These are phyloP conservation scores for Epizoanthus ramosus DNA, from an alignment of 92 coral and sea anemone genomes.

Conservation along the genomic window DNA sequence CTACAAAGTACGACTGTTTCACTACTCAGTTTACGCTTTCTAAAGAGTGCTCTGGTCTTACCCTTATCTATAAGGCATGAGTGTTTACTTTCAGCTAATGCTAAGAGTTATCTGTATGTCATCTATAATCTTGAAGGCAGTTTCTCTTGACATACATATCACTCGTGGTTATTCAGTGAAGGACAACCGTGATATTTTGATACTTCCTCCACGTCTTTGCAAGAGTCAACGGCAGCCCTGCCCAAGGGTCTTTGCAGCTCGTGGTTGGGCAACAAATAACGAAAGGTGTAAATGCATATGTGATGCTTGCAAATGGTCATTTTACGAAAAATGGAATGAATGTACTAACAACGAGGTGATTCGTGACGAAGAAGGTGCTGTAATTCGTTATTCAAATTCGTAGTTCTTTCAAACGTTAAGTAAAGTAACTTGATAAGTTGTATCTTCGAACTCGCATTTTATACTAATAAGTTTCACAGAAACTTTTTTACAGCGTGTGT, in stretches of 20 bases:
- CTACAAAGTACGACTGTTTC: too few relatives aligned
- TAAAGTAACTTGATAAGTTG: too few relatives aligned
- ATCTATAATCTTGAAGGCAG: neutral
- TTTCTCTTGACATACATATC: neutral
- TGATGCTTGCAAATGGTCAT: neutral
- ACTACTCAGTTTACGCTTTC: too few relatives aligned
- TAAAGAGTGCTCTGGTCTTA: too few relatives aligned
- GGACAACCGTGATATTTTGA: neutral
- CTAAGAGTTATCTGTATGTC: neutral
- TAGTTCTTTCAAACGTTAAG: neutral
- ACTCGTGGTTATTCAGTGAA: neutral
- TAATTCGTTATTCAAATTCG: neutral
- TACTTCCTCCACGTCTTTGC: neutral
- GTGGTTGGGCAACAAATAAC: neutral
- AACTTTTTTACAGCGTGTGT: neutral
- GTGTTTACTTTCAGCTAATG: neutral
- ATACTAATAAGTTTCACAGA: neutral
- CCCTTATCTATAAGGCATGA: neutral
- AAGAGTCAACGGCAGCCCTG: neutral
- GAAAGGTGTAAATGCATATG: neutral
- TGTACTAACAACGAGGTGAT: neutral
- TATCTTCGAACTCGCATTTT: neutral
- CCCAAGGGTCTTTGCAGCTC: neutral
- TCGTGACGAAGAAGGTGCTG: neutral
- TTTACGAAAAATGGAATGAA: slow-evolving; percentile 5